phyloP scores from a whole-genome alignment of 30 jellyfish, hydroid and myxozoan species.

The Pseudorhiza aurosa region DNA sequence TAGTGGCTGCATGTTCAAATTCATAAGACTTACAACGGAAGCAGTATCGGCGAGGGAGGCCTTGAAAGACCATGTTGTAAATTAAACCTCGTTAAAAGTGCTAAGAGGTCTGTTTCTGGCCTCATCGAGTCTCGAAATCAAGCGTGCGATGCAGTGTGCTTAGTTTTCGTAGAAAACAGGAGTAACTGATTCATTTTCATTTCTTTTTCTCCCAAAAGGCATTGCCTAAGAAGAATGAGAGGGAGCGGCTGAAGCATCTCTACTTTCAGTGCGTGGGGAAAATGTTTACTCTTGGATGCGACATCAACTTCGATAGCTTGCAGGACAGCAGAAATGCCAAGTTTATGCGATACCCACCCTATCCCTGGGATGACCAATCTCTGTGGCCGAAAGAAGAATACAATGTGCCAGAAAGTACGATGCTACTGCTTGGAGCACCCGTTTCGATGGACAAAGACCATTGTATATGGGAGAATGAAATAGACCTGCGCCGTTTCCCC shows the following conservation, averaged over 20 bases:
- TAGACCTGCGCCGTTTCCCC: conserved; percentile 18
- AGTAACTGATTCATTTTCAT: too few species aligned
- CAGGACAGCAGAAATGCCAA: conserved; percentile 9
- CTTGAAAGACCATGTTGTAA: too few species aligned
- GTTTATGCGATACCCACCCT: conserved; percentile 40
- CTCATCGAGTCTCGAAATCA: too few species aligned
- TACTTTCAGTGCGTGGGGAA: conserved; percentile 47
- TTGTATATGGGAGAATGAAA: conserved; percentile 21
- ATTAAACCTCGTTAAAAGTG: too few species aligned
- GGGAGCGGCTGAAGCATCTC: conserved; percentile 27
- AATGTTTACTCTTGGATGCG: conserved; percentile 40
- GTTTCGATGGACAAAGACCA: background rate
- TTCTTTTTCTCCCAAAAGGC: too few species aligned
- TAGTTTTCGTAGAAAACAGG: too few species aligned
- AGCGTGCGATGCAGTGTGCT: too few species aligned
- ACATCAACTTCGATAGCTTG: conserved; percentile 4
- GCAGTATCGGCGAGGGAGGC: too few species aligned
- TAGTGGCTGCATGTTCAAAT: too few species aligned
- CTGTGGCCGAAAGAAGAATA: conserved; percentile 25
- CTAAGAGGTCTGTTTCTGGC: too few species aligned
- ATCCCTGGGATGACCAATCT: conserved; percentile 60
- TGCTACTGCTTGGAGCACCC: conserved; percentile 40
- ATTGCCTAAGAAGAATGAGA: conserved; percentile 25
- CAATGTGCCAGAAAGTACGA: background rate
- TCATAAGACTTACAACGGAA: too few species aligned